Conservation (phyloP, 2,888 invertebrate species). For the Drosophila mimica region DNA sequence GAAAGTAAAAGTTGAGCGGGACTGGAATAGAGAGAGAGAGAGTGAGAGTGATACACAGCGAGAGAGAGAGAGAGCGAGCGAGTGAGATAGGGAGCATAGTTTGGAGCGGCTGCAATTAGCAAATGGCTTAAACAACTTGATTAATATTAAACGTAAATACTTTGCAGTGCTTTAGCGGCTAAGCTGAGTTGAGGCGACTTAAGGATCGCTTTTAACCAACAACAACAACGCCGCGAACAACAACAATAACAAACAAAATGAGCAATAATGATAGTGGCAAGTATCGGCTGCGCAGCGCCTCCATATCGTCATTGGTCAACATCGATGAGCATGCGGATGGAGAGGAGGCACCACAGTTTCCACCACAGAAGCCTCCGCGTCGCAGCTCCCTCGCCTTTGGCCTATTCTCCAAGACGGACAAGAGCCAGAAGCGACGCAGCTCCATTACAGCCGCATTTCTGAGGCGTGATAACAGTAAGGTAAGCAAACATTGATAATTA, state of each 20-base stretch:
- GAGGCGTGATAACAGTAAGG: constrained; percentile 84
- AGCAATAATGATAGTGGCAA: constrained; percentile 84
- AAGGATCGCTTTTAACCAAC: constrained; percentile 13
- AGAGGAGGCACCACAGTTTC: constrained; percentile 66
- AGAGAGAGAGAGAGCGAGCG: constrained; percentile 13
- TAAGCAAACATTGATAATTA: constrained; percentile 51
- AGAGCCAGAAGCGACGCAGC: constrained; percentile 84
- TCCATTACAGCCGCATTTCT: constrained; percentile 85
- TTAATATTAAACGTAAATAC: constrained; percentile 47
- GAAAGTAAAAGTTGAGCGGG: constrained; percentile 72
- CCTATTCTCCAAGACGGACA: constrained; percentile 82
- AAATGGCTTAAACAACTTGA: constrained; percentile 26
- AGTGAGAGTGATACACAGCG: background rate
- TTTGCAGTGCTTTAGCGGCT: constrained; percentile 61
- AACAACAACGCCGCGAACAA: constrained; percentile 1
- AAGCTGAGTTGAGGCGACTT: constrained; percentile 40
- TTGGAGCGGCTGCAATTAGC: constrained; percentile 13
- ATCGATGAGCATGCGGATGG: constrained; percentile 83
- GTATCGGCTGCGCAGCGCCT: constrained; percentile 84
- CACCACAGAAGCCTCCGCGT: constrained; percentile 83
- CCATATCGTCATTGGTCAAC: constrained; percentile 84
- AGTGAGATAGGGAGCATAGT: constrained; percentile 24
- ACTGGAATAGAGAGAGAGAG: constrained; percentile 14
- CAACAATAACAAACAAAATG: constrained; percentile 57
- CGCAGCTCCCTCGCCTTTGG: constrained; percentile 84